Base-by-base conservation (phyloP, 2,113 vertebrate genomes). In the Halcyon senegalensis region DNA sequence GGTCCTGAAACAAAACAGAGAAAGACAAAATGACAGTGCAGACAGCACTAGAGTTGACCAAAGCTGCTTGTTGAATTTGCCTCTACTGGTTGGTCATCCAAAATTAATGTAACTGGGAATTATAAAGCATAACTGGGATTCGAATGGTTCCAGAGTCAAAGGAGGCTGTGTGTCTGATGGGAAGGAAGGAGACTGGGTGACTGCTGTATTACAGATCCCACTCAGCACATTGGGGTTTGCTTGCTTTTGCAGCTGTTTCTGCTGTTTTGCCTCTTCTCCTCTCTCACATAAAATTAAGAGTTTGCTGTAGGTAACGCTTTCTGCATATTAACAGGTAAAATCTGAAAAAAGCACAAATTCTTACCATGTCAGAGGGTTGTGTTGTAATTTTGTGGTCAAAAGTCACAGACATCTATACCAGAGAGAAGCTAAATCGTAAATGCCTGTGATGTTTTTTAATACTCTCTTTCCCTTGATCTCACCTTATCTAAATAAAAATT, bases 361-460 rank as follows among this genome's bases (percentile, higher is more conserved):
- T 81, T 89, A 74, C 13, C 8, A 33, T 39, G 23, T 35, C 41
- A 76, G 17, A 72, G 6, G 13, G 19, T 16, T 87, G 51, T 60
- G 59, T 59, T 93, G 37, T 76, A 70, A 86, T 75, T 84, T 89
- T 67, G 63, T 81, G 74, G 91, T 81, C 74, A 93, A 75, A 93
- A 93, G 17, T 27, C 77, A 53, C 43, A 90, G 72, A 80, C 2
- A 5, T 60, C 59, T 68, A n/a, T 37, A 85, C 13, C 0, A 7
- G 27, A 81, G 35, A n/a, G 48, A 73, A 80, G 16, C n/a, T 67
- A 87, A 88, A 79, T 78, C 56, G 78, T 44, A 87, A 90, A 76
- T 46, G 30, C 70, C 23, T 73, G 48, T 85, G 68, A 84, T 87
- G 30, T 69, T 92, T 94, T 90, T 35, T 56, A 79, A 27, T 46